Evolutionary conservation across 2,888 invertebrate species (phyloP), one percentile per base, ranked within the genome.

Genomic region (Chrysina gloriosa): DNA sequence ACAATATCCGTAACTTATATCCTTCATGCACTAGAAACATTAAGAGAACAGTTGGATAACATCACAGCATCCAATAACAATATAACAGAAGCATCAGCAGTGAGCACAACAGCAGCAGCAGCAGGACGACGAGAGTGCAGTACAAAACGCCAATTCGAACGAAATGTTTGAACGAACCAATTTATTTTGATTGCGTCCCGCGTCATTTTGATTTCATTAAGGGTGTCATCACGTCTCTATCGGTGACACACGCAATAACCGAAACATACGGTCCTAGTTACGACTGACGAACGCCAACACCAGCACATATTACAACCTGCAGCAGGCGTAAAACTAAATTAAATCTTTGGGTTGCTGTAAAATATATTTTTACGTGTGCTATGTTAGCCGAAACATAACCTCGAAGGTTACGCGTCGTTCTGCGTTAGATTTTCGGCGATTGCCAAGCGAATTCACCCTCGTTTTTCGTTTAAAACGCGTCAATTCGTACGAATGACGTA

Each of bases 191-290:
- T 80, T 79, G 79, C 78, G 75, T 76, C 76, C 77, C 74, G 78
- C 74, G 78, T 75, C 79, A 80, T 80, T 81, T 80, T 81, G 80
- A 81, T 81, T 81, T 81, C 80, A 81, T 81, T 80, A 80, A 79
- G 80, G 78, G 79, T 78, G 80, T 79, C 79, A 78, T 80, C 78
- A 75, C 75, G 31, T 50, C 52, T 52, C 58, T 58, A 63, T 67
- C 63, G 67, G 48, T 48, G 50, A 27, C 65, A 29, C 39, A 65
- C 65, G 65, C 39, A 52, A 65, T 52, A 50, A 50, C 52, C 65
- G 52, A 42, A 52, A 39, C 65, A 52, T 65, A 42, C 39, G 52
- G 25, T 50, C 31, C 52, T 25, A 31, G 50, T 52, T n/a, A 25
- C 39, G 58, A 31, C 48, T 75, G 76, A 76, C 76, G 76, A 76